Evolutionary conservation across 2,888 invertebrate species (phyloP).

Genomic region (Nomada hirtipes): DNA sequence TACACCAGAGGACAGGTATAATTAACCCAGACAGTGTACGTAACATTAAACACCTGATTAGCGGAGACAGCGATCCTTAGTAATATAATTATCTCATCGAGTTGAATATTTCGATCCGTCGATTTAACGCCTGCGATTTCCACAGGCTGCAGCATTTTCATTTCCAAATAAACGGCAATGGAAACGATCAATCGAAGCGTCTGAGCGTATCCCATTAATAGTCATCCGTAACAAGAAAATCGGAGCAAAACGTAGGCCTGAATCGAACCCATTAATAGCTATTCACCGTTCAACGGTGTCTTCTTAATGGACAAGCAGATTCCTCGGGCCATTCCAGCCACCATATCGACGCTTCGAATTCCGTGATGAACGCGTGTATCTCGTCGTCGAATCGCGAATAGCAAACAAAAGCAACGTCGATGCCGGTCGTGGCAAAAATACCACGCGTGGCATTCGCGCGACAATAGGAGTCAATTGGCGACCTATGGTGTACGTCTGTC

Average conservation of each 20-base stretch:
- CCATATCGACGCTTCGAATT: constrained; percentile 15
- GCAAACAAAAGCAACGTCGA: constrained; percentile 65
- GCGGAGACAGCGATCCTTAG: too few species aligned
- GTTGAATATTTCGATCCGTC: background rate
- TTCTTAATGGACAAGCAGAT: constrained; percentile 8
- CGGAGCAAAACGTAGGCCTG: background rate
- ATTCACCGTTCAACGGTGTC: background rate
- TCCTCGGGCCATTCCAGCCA: background rate
- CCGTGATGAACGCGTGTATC: constrained; percentile 46
- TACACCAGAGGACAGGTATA: too few species aligned
- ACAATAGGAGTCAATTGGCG: constrained; percentile 81
- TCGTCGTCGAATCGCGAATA: constrained; percentile 56
- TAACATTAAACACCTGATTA: too few species aligned
- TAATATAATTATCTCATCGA: too few species aligned
- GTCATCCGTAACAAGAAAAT: background rate
- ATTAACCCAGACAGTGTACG: too few species aligned
- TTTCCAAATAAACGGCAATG: background rate
- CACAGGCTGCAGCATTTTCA: too few species aligned
- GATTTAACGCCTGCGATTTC: too few species aligned
- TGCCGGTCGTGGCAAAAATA: constrained; percentile 73
- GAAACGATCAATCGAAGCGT: background rate
- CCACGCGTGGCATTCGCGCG: constrained; percentile 68
- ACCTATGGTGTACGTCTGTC: constrained; percentile 59
- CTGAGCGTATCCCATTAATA: constrained; percentile 4
- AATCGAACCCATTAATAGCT: constrained; percentile 16